Evolutionary conservation across 1,140 invertebrate genomes (phyloP).

Genomic region (Drosophila jambulina): DNA sequence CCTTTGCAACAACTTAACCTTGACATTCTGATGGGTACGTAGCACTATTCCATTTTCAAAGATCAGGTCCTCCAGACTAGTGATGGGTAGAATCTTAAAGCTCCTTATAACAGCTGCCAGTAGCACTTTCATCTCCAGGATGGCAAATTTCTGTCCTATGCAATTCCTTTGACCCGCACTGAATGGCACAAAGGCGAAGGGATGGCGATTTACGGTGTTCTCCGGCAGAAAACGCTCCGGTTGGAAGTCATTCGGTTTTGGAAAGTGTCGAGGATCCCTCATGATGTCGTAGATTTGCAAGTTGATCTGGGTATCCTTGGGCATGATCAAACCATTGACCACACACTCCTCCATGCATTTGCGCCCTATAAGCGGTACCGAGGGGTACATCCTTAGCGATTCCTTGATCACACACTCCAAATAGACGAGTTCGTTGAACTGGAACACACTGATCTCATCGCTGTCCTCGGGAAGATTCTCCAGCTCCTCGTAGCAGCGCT

Average conservation of each 20-base stretch:
- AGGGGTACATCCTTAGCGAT: slow-evolving; percentile 88
- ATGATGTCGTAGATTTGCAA: slow-evolving; percentile 87
- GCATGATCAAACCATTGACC: slow-evolving; percentile 85
- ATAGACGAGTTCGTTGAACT: slow-evolving; percentile 88
- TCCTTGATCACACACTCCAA: slow-evolving; percentile 89
- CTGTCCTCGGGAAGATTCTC: slow-evolving; percentile 32
- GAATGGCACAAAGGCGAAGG: slow-evolving; percentile 88
- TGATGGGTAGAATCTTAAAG: slow-evolving; percentile 61
- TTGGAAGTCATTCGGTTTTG: slow-evolving; percentile 90
- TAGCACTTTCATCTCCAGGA: slow-evolving; percentile 85
- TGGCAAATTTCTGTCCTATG: slow-evolving; percentile 85
- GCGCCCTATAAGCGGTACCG: slow-evolving; percentile 89
- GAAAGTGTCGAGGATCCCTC: slow-evolving; percentile 87
- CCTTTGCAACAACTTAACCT: slow-evolving; percentile 24
- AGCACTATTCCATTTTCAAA: slow-evolving; percentile 67
- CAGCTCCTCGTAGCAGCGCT: slow-evolving; percentile 86
- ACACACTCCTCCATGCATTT: slow-evolving; percentile 86
- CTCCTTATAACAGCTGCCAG: slow-evolving; percentile 83
- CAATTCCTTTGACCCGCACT: slow-evolving; percentile 81
- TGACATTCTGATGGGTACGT: slow-evolving; percentile 52
- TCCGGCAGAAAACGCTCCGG: slow-evolving; percentile 91
- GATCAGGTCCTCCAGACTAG: slow-evolving; percentile 47
- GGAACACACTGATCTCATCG: slow-evolving; percentile 85
- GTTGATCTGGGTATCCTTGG: slow-evolving; percentile 85
- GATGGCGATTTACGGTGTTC: slow-evolving; percentile 86